These are phyloP conservation scores for Plagiodera versicolora DNA, from an alignment of 2,888 invertebrate genomes.

Conservation along the genomic window DNA sequence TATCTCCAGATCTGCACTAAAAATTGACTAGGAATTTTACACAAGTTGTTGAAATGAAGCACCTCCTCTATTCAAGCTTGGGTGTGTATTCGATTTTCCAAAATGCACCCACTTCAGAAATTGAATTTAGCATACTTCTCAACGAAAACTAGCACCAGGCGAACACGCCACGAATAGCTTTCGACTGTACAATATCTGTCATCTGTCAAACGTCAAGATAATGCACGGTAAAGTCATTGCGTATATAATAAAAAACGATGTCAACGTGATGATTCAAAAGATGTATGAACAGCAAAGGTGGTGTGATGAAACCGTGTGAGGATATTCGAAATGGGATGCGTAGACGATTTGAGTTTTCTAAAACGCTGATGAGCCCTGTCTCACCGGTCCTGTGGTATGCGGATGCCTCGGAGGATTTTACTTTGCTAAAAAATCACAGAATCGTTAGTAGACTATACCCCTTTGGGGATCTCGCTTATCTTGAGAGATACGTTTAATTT, in stretches of 20 bases:
- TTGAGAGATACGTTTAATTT: no score
- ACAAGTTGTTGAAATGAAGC: no score
- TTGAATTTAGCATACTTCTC: no score
- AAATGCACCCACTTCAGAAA: no score
- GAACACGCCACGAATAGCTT: not conserved
- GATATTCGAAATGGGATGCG: constrained; percentile 26
- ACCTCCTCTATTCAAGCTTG: no score
- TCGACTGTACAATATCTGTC: not conserved
- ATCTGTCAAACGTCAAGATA: no score
- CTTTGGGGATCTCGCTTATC: no score
- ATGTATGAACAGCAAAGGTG: constrained; percentile 41
- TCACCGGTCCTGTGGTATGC: constrained; percentile 76
- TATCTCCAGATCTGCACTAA: no score
- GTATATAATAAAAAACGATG: not conserved
- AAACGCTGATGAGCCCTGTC: constrained; percentile 33
- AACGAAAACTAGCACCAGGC: no score
- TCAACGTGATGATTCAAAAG: not conserved
- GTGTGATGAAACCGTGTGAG: constrained; percentile 36
- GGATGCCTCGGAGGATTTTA: constrained; percentile 73
- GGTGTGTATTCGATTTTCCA: no score
- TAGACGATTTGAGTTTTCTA: constrained; percentile 29
- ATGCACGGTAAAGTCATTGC: not conserved
- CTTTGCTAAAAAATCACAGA: constrained; percentile 68
- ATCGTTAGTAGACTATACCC: no score
- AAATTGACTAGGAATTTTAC: no score